Base-by-base conservation (phyloP, 2,888 invertebrate species). In the Monochamus alternatus region DNA sequence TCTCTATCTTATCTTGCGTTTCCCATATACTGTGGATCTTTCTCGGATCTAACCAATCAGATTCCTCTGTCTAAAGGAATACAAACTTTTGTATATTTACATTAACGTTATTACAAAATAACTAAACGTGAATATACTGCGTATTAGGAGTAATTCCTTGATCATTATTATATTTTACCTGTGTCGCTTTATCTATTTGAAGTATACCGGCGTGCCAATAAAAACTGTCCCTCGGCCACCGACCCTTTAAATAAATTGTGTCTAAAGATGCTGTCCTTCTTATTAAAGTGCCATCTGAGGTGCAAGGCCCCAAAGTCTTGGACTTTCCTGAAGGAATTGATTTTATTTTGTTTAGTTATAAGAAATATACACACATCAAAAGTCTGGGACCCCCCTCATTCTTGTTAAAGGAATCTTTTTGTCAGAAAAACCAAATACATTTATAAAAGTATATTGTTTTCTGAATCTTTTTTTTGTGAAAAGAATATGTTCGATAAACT, bases 191-290 rank as follows among this genome's bases (percentile, higher is more conserved):
- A 88, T 95, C 94, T 80, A 95, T 91, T 89, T 94, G 92, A 82
- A 94, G 90, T 80, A 92, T 89, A 81, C 93, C 93, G 82, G 93
- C 92, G 85, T 94, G 93, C 82, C 93, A 91, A 86, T 93, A 93
- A 84, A 93, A 92, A 79, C 89, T 89, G 86, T 95, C 95, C 83
- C 93, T 91, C 59, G 95, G 93, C 94, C 94, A 95, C 85, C 94
- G 94, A 84, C 94, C 95, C 87, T 93, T 93, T 84, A 95, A 91
- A 89, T 95, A 95, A 83, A 95, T 91, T 30, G 95, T 93, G 87
- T 95, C 95, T 82, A 95, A 89, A 5, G 95, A 95, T 55, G 95
- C 95, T 75, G 95, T 95, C 82, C 95, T 91, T 85, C 95, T 90
- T 84, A 95, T 95, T 78, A 90, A 91, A 89, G 31, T 52, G 5